Conservation (phyloP, 1,140 invertebrate genomes). For the Onthophagus taurus region DNA sequence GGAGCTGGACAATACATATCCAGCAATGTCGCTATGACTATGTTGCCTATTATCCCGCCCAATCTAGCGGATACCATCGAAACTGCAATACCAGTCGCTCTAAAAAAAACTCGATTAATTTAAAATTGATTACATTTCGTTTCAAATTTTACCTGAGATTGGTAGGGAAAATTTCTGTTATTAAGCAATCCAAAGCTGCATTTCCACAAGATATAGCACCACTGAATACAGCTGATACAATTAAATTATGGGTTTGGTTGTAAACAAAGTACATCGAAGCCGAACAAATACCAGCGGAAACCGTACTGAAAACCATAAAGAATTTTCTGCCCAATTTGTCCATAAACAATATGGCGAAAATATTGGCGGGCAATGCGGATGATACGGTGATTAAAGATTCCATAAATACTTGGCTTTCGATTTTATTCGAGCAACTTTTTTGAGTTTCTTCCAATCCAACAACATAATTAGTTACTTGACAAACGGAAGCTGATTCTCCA, state of each 20-base stretch:
- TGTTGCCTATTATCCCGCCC: slow-evolving; percentile 78
- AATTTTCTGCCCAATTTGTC: slow-evolving; percentile 78
- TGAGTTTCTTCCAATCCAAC: slow-evolving; percentile 45
- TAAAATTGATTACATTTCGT: not conserved
- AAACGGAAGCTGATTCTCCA: slow-evolving; percentile 57
- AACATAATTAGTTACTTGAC: slow-evolving; percentile 65
- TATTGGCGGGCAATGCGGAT: slow-evolving; percentile 72
- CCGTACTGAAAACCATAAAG: slow-evolving; percentile 78
- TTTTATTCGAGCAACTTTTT: slow-evolving; percentile 55
- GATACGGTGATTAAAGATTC: slow-evolving; percentile 79
- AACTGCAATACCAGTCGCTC: slow-evolving; percentile 75
- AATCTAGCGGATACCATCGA: slow-evolving; percentile 78
- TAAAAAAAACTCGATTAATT: slow-evolving; percentile 22
- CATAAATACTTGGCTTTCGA: slow-evolving; percentile 68
- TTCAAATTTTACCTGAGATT: slow-evolving; percentile 51
- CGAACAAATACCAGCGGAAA: slow-evolving; percentile 76
- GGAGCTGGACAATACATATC: slow-evolving; percentile 76
- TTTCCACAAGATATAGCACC: slow-evolving; percentile 82
- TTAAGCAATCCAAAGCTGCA: slow-evolving; percentile 77
- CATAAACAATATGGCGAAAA: slow-evolving; percentile 64
- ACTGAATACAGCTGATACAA: slow-evolving; percentile 76
- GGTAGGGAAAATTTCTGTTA: slow-evolving; percentile 80
- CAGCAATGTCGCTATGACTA: slow-evolving; percentile 71
- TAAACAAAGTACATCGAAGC: slow-evolving; percentile 74
- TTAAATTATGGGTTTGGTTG: slow-evolving; percentile 70